Conservation (phyloP, 2,797 vertebrate genomes). For the Halcyon badia region DNA sequence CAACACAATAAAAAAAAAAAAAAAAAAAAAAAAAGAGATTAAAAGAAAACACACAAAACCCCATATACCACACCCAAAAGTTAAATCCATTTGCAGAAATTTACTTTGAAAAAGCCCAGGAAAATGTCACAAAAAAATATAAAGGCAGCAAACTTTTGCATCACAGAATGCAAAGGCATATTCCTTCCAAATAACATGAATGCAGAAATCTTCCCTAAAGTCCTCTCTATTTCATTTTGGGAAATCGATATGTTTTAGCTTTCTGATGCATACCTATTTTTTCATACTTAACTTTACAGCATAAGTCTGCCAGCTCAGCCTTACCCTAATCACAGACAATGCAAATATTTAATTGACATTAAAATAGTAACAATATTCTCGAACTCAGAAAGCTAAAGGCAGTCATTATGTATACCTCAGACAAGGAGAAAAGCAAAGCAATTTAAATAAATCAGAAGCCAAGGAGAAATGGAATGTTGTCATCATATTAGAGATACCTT, state of each 20-base stretch:
- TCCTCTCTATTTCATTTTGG: neutral
- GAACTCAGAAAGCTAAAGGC: neutral
- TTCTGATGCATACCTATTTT: neutral
- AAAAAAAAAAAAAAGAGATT: neutral
- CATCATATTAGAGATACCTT: neutral
- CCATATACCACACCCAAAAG: neutral
- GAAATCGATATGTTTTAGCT: neutral
- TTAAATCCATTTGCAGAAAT: neutral
- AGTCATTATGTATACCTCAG: neutral
- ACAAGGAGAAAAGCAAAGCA: neutral
- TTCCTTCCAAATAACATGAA: neutral
- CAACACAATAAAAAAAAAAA: no score
- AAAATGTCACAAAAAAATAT: neutral
- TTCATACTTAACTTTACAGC: neutral
- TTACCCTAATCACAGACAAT: neutral
- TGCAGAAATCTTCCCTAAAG: neutral
- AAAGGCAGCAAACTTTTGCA: neutral
- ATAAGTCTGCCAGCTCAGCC: neutral
- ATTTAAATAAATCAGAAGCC: neutral
- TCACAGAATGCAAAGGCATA: neutral
- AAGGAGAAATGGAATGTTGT: neutral
- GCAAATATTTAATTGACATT: neutral
- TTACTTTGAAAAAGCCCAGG: neutral
- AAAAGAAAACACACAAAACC: neutral
- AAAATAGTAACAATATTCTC: neutral